Evolutionary conservation across 2,113 vertebrate species (phyloP), one percentile per base, ranked within the genome.

Genomic region (Eublepharis macularius): DNA sequence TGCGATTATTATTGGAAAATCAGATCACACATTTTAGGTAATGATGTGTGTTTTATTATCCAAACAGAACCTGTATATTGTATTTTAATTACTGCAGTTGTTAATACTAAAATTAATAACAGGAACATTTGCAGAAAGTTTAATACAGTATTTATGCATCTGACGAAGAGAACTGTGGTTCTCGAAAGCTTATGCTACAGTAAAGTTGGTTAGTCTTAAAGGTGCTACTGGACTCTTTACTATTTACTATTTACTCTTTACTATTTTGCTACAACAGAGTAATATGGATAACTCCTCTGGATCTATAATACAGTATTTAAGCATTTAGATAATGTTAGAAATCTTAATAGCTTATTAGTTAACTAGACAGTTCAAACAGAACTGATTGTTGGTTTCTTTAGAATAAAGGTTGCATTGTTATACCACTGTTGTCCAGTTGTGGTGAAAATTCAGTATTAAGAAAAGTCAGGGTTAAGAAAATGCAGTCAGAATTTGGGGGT

Each of bases 11-110:
- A 84, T 93, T 99, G 92, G 98, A 99, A 94, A 99, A 99, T 94
- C 99, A 99, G 95, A 99, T 99, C 87, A 99, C 98, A 41, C 98
- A 99, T 96, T 99, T 99, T 96, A 98, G 99, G 99, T 99, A 95
- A 96, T 92, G 84, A 87, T 88, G 86, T 16, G 69, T 80, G 29
- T 88, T 93, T 91, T 57, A 54, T 90, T 41, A 90, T 85, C 13
- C 87, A 90, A 83, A 77, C 73, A 65, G 85, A 90, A 89, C 81
- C 51, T 84, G 90, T 84, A 88, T 76, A 76, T 65, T 88, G 90
- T 83, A 66, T 91, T 93, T 90, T 82, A 72, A 89, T 84, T 70
- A 82, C 80, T 66, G 82, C 65, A 89, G 77, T 63, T 43, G 21
- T n/a, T 43, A 72, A 63, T 63, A 49, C 34, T 92, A 91, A 88